These are phyloP conservation scores for Rhodeus uyekii DNA, from an alignment of 2,797 vertebrate species.

Conservation along the genomic window DNA sequence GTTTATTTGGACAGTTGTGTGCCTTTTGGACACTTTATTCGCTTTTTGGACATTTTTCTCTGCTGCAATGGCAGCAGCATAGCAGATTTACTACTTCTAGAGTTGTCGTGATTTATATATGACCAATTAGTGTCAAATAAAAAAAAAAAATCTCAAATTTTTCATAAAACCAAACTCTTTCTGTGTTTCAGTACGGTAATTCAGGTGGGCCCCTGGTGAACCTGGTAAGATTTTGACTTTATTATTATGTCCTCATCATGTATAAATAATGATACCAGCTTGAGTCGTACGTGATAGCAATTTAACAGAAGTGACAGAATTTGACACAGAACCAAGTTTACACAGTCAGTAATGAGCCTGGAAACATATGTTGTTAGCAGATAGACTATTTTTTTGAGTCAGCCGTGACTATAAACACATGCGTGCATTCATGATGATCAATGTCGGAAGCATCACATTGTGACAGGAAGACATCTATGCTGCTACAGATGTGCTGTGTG, in stretches of 20 bases:
- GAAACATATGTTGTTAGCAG: constrained; percentile 18
- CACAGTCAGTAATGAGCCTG: background rate
- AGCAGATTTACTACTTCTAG: too few relatives aligned
- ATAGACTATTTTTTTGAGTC: background rate
- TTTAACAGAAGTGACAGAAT: background rate
- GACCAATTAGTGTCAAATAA: background rate
- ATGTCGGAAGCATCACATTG: background rate
- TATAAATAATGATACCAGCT: background rate
- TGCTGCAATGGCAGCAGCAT: background rate
- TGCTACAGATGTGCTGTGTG: background rate
- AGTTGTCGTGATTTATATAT: background rate
- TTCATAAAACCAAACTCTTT: constrained; percentile 12
- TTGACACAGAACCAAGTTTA: background rate
- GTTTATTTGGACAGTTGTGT: background rate
- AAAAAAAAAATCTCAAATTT: background rate
- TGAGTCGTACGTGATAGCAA: background rate
- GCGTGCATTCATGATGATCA: constrained; percentile 10
- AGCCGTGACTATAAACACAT: constrained; percentile 1
- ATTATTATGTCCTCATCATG: background rate
- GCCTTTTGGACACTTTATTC: background rate
- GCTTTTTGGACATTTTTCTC: background rate
- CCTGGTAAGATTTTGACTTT: constrained; percentile 82
- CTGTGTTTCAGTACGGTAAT: constrained; percentile 90
- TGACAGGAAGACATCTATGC: constrained; percentile 5
- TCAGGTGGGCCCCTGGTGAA: constrained; percentile 96